Evolutionary conservation across 1,140 invertebrate species (phyloP), one percentile per base, ranked within the genome.

Genomic region (Micrasema longulum): DNA sequence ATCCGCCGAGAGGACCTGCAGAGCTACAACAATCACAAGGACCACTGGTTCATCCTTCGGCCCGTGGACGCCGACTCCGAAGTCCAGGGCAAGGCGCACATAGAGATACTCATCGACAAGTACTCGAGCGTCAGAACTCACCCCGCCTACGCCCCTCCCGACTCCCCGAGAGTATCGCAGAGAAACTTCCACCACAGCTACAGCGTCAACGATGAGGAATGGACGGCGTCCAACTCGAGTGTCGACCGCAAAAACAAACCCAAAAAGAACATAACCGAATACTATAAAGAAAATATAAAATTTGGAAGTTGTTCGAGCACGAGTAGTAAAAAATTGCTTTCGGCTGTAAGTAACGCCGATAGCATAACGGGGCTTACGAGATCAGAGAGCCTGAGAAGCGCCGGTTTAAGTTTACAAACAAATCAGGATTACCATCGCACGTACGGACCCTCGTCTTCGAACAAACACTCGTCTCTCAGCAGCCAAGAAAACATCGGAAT

Each of bases 31-130:
- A 89, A 93, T 79, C 26, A 31, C 26, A 95, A 95, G 78, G 95
- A 97, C 79, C 93, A 96, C 79, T 97, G 95, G 95, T 96, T 97
- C 80, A 90, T 92, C 20, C 85, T 97, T 76, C 87, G 90, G 73
- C 90, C 92, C 18, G 92, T 95, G 26, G 93, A 95, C 82, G 91
- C 92, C 1, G 93, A 96, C 80, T 92, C 92, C 2, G 95, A 97
- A 83, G 94, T 96, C 20, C 94, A 96, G 85, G 94, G 91, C 52
- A 92, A 93, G 84, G 91, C 89, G 38, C 91, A 93, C 77, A 88
- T 94, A 69, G 91, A 92, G 77, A 87, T 93, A 50, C 83, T 82
- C 22, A 88, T 88, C 76, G 84, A 86, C 52, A 78, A 63, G 9
- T 41, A 70, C 12, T 18, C 26, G 1, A 63, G 68, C n/a, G 57